Conservation (phyloP, 2,797 vertebrate species). For the Eulemur mongoz region DNA sequence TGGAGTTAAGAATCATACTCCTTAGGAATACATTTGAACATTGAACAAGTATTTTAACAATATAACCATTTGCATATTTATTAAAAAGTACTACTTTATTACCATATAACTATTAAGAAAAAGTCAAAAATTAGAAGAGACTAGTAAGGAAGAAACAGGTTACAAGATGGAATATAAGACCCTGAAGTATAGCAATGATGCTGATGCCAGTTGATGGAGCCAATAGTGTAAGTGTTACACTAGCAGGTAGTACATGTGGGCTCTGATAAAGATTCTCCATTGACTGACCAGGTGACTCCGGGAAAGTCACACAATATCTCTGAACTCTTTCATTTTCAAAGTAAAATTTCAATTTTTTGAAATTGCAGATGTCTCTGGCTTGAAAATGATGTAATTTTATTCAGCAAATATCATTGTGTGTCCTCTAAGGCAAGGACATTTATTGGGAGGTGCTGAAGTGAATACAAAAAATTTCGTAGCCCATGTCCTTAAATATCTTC, state of each 20-base stretch:
- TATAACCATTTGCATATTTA: neutral
- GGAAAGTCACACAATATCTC: neutral
- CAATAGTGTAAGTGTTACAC: too few species aligned
- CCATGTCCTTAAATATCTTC: neutral
- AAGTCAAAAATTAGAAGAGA: neutral
- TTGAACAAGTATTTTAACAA: constrained; percentile 32
- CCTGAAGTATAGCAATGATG: neutral
- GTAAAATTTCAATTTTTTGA: neutral
- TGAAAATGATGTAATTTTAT: neutral
- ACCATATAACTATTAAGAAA: neutral
- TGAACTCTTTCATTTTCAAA: neutral
- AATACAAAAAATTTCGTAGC: neutral
- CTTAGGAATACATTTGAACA: constrained; percentile 69
- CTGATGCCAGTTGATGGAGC: neutral
- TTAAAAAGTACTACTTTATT: neutral
- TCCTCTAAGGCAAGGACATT: neutral
- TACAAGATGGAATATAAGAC: constrained; percentile 18
- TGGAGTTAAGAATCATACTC: constrained; percentile 35
- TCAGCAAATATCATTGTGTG: neutral
- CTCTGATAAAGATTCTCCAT: neutral
- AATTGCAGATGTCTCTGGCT: neutral
- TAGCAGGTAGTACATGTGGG: fast-evolving
- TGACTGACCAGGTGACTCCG: neutral
- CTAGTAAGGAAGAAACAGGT: neutral
- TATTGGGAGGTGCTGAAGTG: neutral